These are phyloP conservation scores for Pterostichus niger DNA, from an alignment of 2,888 invertebrate genomes.

Conservation along the genomic window DNA sequence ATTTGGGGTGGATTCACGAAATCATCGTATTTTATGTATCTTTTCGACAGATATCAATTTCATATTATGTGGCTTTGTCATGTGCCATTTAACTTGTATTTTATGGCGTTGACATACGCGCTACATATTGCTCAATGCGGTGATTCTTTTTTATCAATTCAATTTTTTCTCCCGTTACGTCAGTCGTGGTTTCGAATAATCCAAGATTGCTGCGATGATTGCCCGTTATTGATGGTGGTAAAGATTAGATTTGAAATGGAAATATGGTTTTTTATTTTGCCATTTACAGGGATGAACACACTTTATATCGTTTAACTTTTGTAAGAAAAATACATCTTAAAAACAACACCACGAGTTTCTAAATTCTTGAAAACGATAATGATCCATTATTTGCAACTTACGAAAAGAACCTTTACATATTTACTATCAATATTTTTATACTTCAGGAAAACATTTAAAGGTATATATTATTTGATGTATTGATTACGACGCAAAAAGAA, in stretches of 20 bases:
- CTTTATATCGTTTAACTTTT: background rate
- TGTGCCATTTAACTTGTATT: slow-evolving; percentile 76
- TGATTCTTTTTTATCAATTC: slow-evolving; percentile 63
- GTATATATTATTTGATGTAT: no score
- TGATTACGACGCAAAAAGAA: no score
- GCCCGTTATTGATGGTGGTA: slow-evolving; percentile 50
- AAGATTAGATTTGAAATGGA: slow-evolving; percentile 55
- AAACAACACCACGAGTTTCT: no score
- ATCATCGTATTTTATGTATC: slow-evolving; percentile 71
- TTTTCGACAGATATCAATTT: slow-evolving; percentile 74
- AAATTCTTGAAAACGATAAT: no score
- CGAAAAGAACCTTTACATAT: no score
- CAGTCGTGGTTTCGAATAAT: slow-evolving; percentile 45
- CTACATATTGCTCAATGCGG: slow-evolving; percentile 60
- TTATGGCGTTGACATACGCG: slow-evolving; percentile 71
- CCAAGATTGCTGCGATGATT: slow-evolving; percentile 56
- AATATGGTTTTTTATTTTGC: slow-evolving; percentile 18
- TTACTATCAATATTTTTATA: no score
- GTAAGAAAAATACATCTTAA: background rate
- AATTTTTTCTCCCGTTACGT: slow-evolving; percentile 52
- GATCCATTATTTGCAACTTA: no score
- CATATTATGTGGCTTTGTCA: slow-evolving; percentile 75
- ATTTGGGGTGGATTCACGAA: slow-evolving; percentile 73
- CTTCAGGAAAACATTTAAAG: no score
- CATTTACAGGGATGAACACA: background rate